Evolutionary conservation across 2,888 invertebrate genomes (phyloP).

Genomic region (Boloria euphrosyne): DNA sequence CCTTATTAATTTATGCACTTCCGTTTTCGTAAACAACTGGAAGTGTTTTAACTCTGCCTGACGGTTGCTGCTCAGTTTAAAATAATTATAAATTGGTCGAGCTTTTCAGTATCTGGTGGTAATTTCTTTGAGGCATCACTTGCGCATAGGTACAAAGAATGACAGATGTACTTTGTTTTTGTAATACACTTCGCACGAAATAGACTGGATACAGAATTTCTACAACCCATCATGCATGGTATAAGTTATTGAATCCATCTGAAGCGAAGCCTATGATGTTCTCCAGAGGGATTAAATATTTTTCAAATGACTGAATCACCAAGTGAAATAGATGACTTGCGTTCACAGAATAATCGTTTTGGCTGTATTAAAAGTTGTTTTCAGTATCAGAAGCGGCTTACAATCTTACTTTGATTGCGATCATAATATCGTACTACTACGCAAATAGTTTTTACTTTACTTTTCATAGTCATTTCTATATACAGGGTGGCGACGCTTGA

Average conservation of each 20-base stretch:
- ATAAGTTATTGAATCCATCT: constrained; percentile 38
- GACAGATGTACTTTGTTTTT: no score
- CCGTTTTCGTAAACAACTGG: no score
- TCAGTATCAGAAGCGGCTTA: constrained; percentile 34
- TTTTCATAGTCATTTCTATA: no score
- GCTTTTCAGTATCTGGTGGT: no score
- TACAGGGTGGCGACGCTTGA: no score
- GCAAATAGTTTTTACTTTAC: constrained; percentile 32
- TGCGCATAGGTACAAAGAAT: no score
- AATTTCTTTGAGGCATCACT: no score
- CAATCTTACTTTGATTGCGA: constrained; percentile 22
- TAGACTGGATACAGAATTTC: no score
- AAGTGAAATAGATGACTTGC: constrained; percentile 33
- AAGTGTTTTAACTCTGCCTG: no score
- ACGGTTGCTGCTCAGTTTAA: not conserved
- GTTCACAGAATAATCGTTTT: constrained; percentile 30
- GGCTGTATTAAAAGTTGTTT: constrained; percentile 2
- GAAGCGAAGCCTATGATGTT: constrained; percentile 39
- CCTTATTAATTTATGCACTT: no score
- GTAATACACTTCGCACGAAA: no score
- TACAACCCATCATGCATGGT: constrained; percentile 40
- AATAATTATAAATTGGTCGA: not conserved
- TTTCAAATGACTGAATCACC: constrained; percentile 35
- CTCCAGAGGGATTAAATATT: constrained; percentile 30
- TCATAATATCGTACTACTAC: constrained; percentile 33